phyloP scores from a whole-genome alignment of 2,797 vertebrate species.

The Cephalopachus bancanus region DNA sequence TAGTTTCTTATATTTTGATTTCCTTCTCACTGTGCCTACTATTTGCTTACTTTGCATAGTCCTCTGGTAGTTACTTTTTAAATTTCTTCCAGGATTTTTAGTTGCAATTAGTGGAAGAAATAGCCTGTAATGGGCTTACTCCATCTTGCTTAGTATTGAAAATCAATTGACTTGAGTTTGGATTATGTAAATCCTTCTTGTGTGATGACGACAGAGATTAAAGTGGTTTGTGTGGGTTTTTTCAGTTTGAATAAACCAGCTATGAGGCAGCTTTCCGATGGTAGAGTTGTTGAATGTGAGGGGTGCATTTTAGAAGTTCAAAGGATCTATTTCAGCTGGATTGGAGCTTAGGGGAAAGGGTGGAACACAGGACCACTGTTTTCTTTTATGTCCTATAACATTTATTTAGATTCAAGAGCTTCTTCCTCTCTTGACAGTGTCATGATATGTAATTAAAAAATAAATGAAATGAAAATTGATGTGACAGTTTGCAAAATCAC shows the following conservation, averaged over 20 bases:
- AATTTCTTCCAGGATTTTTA: not conserved
- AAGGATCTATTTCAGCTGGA: not conserved
- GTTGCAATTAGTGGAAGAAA: not conserved
- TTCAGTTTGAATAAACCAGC: not conserved
- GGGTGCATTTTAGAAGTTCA: not conserved
- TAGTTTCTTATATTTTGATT: not conserved
- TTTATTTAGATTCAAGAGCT: conserved; percentile 1
- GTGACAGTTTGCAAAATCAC: conserved; percentile 47
- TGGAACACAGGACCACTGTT: not conserved
- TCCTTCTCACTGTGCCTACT: not conserved
- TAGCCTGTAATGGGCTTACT: not conserved
- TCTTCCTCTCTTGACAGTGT: conserved; percentile 7
- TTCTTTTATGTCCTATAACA: not conserved
- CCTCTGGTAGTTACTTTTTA: not conserved
- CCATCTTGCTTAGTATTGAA: not conserved
- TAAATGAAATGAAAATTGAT: not conserved
- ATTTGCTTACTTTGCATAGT: not conserved
- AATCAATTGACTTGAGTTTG: not conserved
- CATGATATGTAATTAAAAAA: not conserved
- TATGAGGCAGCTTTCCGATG: not conserved
- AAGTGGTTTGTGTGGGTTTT: not conserved
- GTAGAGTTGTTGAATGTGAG: not conserved
- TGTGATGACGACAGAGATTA: not conserved
- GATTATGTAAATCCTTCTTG: not conserved
- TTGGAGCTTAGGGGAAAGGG: not conserved